Percentiles rank a stretch among this genome's conserved stretches.
Conservation (phyloP, 2,797 vertebrate species). For the Hylomyscus alleni region DNA sequence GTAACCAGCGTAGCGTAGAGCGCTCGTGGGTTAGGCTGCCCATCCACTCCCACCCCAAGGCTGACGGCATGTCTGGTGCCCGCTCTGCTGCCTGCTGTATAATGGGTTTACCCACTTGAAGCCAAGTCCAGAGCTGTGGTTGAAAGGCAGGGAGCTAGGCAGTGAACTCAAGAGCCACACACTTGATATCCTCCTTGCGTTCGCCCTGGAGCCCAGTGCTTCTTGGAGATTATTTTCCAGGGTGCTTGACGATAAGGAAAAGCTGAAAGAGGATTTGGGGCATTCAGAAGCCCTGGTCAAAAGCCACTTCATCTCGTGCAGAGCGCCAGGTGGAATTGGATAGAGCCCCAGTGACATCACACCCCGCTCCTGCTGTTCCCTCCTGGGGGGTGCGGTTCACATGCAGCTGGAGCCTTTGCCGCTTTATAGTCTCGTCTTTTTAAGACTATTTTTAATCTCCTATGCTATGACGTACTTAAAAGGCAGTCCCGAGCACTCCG, state of each 20-base stretch:
- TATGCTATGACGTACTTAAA: slow-evolving; percentile 76
- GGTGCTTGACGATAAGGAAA: background rate
- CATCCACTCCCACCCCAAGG: background rate
- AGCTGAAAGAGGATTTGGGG: background rate
- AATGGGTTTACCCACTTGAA: background rate
- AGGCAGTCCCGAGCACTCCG: slow-evolving; percentile 37
- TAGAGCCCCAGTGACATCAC: background rate
- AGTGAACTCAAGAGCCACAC: rapidly evolving
- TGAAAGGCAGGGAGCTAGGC: background rate
- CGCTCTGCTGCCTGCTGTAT: background rate
- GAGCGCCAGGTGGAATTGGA: background rate
- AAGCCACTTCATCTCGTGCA: background rate
- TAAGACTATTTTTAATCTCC: slow-evolving; percentile 81
- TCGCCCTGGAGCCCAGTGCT: background rate
- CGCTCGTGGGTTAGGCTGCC: rapidly evolving
- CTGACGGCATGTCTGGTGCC: rapidly evolving
- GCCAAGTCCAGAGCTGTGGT: background rate
- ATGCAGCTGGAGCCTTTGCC: slow-evolving; percentile 47
- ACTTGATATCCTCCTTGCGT: background rate
- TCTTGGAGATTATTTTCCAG: background rate
- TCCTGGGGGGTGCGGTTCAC: background rate
- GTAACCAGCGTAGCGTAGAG: background rate
- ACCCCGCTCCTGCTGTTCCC: background rate
- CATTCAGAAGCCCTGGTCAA: background rate
- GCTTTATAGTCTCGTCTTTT: slow-evolving; percentile 78